phyloP scores from a whole-genome alignment of 2,797 vertebrate genomes.

The Gymnoscopelus microlampas region DNA sequence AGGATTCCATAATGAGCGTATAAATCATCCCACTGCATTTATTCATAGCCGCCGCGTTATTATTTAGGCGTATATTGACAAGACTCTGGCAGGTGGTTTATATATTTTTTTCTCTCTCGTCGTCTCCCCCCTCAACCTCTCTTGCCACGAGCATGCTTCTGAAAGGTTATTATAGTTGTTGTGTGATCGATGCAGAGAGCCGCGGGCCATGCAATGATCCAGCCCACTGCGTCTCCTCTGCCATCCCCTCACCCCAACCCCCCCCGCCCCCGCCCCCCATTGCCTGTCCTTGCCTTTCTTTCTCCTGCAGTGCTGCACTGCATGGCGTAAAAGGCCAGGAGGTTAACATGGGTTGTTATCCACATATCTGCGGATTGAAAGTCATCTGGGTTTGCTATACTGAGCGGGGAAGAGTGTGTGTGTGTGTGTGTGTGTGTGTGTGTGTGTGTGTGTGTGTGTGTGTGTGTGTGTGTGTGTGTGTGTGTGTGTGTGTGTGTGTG shows the following conservation, averaged over 20 bases:
- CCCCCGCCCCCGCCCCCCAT: not conserved
- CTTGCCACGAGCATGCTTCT: slow-evolving; percentile 37
- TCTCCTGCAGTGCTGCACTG: not conserved
- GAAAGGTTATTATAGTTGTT: slow-evolving; percentile 58
- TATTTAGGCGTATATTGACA: too few relatives aligned
- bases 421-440: slow-evolving; percentile 1
- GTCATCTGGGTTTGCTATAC: slow-evolving; percentile 54
- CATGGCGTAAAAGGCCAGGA: slow-evolving; percentile 30
- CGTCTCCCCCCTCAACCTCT: not conserved
- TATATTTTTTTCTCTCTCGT: slow-evolving; percentile 35
- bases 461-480: slow-evolving; percentile 8
- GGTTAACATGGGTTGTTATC: slow-evolving; percentile 57
- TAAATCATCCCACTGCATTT: slow-evolving; percentile 55
- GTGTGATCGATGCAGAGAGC: slow-evolving; percentile 60
- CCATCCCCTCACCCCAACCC: not conserved
- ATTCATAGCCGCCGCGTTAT: too few relatives aligned
- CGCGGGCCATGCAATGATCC: slow-evolving; percentile 48
- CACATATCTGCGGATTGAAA: slow-evolving; percentile 59
- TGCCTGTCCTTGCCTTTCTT: slow-evolving; percentile 1
- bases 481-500: not conserved
- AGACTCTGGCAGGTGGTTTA: slow-evolving; percentile 16
- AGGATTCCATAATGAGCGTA: slow-evolving; percentile 58
- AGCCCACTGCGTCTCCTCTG: slow-evolving; percentile 34
- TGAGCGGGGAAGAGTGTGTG: slow-evolving; percentile 2
- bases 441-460: slow-evolving; percentile 1